Conservation (phyloP, 2,888 invertebrate genomes). For the Rotaria socialis region DNA sequence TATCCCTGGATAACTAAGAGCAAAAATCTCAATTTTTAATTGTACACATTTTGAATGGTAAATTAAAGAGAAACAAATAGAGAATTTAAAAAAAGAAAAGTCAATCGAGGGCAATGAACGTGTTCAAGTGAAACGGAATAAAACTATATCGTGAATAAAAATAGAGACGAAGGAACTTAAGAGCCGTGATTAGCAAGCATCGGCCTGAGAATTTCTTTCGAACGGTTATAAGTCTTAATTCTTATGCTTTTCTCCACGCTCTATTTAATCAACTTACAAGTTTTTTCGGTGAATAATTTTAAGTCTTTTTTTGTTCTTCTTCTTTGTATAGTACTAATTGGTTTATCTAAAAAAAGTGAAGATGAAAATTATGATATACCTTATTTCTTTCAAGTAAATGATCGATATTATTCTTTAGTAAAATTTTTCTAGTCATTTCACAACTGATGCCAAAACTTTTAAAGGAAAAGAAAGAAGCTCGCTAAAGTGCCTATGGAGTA, state of each 20-base stretch:
- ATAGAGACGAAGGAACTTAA: neutral
- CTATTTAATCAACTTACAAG: too few relatives aligned
- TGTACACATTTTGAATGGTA: neutral
- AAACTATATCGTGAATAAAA: neutral
- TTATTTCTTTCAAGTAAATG: neutral
- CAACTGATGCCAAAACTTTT: neutral
- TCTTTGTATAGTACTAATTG: too few relatives aligned
- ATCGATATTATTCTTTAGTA: neutral
- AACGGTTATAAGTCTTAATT: too few relatives aligned
- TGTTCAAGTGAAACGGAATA: neutral
- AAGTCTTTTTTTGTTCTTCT: too few relatives aligned
- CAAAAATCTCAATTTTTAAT: neutral
- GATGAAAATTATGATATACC: too few relatives aligned
- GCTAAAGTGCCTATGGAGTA: neutral
- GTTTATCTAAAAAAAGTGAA: too few relatives aligned
- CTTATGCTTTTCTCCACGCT: too few relatives aligned
- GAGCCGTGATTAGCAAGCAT: too few relatives aligned
- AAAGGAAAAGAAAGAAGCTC: neutral
- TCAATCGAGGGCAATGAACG: neutral
- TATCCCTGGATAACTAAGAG: neutral
- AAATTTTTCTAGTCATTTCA: neutral
- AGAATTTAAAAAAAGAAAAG: neutral
- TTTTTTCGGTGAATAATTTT: too few relatives aligned
- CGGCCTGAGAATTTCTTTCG: too few relatives aligned
- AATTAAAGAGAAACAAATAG: neutral